Base-by-base conservation (phyloP, 2,888 invertebrate genomes). In the Brachyptera risi region DNA sequence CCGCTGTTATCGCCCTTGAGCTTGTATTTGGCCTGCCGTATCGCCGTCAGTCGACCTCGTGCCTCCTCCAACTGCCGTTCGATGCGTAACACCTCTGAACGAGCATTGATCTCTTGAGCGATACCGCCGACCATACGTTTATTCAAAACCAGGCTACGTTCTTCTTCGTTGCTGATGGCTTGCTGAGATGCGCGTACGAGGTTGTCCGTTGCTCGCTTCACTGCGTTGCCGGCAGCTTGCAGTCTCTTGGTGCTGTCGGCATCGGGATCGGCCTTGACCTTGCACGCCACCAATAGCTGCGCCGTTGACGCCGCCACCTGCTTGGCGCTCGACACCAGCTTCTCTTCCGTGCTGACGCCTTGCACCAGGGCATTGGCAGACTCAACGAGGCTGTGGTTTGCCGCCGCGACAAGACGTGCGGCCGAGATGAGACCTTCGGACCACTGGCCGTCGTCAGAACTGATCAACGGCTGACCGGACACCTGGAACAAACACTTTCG, bases 251-350 rank as follows among this genome's bases (percentile, higher is more conserved):
- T 97, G 5, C 94, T 90, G 68, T 94, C 92, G 5, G 96, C 94
- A 63, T 95, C 91, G 1, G 94, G 92, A 78, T 98, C 98, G 0
- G 98, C 96, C 76, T 98, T 98, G 61, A 99, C 97, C 82, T 97
- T 96, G 78, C 99, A 99, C 0, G 99, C 98, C 49, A 99, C 96
- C 58, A 99, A 77, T 60, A 99, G 80, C 72, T 98, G 98, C 0
- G 99, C 99, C 0, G 99, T 99, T 1, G 95, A 94, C 56, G 94
- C 91, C 4, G 99, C 98, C 7, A 99, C 96, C 77, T 93, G 93
- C 69, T 96, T 89, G 2, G 98, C 98, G 17, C 96, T 90, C 1
- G 96, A 95, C 67, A 98, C 96, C 26, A 99, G 81, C 72, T 96
- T 88, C 76, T 99, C 98, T 76, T 99, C 98, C 13, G 90, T 89